Percentiles rank a stretch among this genome's conserved stretches.
Evolutionary conservation across 2,888 invertebrate genomes (phyloP).

Genomic region (Dysmachus trigonus): DNA sequence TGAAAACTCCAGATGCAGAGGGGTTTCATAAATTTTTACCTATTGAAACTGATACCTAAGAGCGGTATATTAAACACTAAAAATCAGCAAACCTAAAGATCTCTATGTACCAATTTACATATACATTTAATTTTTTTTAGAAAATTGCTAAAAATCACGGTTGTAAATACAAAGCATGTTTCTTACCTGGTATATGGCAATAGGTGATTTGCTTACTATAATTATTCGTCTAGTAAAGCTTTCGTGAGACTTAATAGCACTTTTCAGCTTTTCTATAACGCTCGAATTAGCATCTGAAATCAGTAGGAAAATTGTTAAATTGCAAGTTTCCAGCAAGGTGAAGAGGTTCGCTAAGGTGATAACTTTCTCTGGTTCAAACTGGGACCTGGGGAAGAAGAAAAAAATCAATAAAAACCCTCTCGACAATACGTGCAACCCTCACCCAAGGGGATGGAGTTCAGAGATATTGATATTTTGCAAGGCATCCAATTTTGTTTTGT

Average conservation of each 20-base stretch:
- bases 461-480: constrained; percentile 61
- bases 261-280: constrained; percentile 59
- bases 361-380: constrained; percentile 61
- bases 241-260: constrained; percentile 56
- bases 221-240: constrained; percentile 59
- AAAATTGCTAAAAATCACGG: neutral
- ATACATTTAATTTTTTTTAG: too few relatives aligned
- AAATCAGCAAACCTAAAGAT: too few relatives aligned
- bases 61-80: too few relatives aligned
- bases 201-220: constrained; percentile 61
- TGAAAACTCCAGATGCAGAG: too few relatives aligned
- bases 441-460: constrained; percentile 63
- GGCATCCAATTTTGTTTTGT: constrained; percentile 56
- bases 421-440: neutral
- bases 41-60: too few relatives aligned
- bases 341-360: constrained; percentile 59
- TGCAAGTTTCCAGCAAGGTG: constrained; percentile 57
- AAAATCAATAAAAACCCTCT: neutral
- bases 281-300: constrained; percentile 59
- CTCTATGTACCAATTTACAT: too few relatives aligned
- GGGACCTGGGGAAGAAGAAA: constrained; percentile 55
- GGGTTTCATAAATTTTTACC: too few relatives aligned
- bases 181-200: constrained; percentile 62
- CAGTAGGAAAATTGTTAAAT: constrained; percentile 60
- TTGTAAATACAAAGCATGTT: neutral